phyloP scores from a whole-genome alignment of 1,140 invertebrate species.

The Potamilus streckersoni region DNA sequence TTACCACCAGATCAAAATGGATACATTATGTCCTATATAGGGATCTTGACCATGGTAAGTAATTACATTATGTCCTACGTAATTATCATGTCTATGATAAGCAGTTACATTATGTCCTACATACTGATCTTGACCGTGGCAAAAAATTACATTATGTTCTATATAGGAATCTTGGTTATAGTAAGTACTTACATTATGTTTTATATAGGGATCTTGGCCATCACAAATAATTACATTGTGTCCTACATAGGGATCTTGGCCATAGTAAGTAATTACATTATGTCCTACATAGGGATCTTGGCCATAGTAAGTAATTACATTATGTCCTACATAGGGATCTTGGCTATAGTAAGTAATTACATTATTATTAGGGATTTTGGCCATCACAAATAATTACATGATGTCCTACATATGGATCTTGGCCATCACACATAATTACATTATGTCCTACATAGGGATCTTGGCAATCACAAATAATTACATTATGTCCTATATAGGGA shows the following conservation, averaged over 20 bases:
- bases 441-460: too few relatives aligned
- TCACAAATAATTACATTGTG: too few relatives aligned
- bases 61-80: neutral
- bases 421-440: too few relatives aligned
- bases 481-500: slow-evolving; percentile 62
- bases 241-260: too few relatives aligned
- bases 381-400: too few relatives aligned
- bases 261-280: slow-evolving; percentile 32
- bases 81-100: slow-evolving; percentile 5
- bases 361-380: slow-evolving; percentile 55
- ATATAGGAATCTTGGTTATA: too few relatives aligned
- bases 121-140: slow-evolving; percentile 59
- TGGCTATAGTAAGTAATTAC: slow-evolving; percentile 46
- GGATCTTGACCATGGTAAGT: slow-evolving; percentile 60
- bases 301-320: slow-evolving; percentile 49
- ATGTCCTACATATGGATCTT: too few relatives aligned
- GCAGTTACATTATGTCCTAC: slow-evolving; percentile 63
- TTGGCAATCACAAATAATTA: slow-evolving; percentile 10
- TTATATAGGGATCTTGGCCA: too few relatives aligned
- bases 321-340: neutral
- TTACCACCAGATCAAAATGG: slow-evolving; percentile 62
- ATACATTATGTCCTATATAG: slow-evolving; percentile 64
- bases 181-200: too few relatives aligned
- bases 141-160: too few relatives aligned
- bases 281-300: slow-evolving; percentile 62